Evolutionary conservation across 2,888 invertebrate species (phyloP).

Genomic region (Netelia virgata): DNA sequence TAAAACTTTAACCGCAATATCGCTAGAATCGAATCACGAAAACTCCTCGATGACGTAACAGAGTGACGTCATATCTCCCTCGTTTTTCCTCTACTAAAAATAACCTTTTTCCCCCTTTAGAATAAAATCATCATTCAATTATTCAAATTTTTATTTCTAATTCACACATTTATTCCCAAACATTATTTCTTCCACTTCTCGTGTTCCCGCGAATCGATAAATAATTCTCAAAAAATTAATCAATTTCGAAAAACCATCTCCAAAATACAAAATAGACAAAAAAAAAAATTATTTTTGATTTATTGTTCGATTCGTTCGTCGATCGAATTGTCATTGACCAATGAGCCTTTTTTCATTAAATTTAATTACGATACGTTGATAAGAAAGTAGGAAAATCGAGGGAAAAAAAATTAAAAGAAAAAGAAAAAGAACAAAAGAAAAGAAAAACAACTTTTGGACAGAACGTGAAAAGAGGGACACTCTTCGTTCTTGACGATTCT

Average conservation of each 20-base stretch:
- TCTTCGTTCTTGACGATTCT: conserved; percentile 24
- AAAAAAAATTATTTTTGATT: background rate
- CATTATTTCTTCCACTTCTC: too few species aligned
- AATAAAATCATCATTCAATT: background rate
- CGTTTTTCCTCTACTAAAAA: background rate
- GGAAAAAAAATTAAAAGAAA: too few species aligned
- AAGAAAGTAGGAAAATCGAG: too few species aligned
- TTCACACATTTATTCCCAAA: too few species aligned
- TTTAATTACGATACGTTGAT: too few species aligned
- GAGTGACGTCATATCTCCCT: background rate
- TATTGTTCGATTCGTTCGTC: too few species aligned
- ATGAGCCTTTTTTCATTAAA: too few species aligned
- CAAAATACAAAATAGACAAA: background rate
- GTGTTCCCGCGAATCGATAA: background rate
- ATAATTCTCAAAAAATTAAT: background rate
- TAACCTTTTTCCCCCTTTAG: background rate
- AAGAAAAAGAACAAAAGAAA: too few species aligned
- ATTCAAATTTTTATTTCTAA: too few species aligned
- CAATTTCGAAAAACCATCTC: background rate
- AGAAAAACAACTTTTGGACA: background rate
- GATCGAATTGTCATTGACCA: too few species aligned
- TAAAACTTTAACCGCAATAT: conserved; percentile 45
- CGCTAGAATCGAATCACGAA: background rate
- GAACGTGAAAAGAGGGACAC: background rate
- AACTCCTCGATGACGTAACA: conserved; percentile 25